Conservation (phyloP, 1,140 invertebrate species). For the Charaxes varanes region DNA sequence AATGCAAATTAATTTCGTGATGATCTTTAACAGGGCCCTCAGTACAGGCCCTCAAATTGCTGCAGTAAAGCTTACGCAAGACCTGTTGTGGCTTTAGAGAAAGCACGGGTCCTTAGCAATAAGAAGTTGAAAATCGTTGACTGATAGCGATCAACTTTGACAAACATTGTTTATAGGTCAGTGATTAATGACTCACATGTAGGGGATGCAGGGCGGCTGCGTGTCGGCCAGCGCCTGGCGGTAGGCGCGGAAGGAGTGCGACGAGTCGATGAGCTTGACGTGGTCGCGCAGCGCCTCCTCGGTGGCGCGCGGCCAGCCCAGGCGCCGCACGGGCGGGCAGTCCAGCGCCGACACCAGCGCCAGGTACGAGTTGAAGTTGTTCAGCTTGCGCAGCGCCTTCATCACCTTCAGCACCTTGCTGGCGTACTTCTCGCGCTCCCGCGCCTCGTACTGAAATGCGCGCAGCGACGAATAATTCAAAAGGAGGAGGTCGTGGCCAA, state of each 20-base stretch:
- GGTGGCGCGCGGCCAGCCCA: conserved; percentile 96
- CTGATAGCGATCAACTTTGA: background rate
- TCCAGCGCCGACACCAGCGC: conserved; percentile 96
- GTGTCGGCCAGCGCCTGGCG: conserved; percentile 94
- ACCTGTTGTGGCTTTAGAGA: too few species aligned
- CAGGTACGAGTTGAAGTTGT: conserved; percentile 99
- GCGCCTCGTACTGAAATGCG: conserved; percentile 86
- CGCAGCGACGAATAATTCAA: too few species aligned
- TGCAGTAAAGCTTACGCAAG: too few species aligned
- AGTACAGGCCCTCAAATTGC: too few species aligned
- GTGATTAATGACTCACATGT: conserved; percentile 82
- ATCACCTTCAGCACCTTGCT: conserved; percentile 99
- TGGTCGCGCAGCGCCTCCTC: conserved; percentile 95
- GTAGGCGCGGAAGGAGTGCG: conserved; percentile 96
- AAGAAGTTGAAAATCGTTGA: too few species aligned
- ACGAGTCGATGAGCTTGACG: conserved; percentile 96
- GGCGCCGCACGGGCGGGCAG: conserved; percentile 93
- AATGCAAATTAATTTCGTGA: too few species aligned
- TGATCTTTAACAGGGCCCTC: too few species aligned
- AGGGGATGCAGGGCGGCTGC: conserved; percentile 97
- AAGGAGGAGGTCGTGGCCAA: too few species aligned
- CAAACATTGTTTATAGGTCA: background rate
- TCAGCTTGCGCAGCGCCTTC: conserved; percentile 96
- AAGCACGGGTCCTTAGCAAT: too few species aligned
- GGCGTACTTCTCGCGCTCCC: conserved; percentile 96